phyloP scores from a whole-genome alignment of 2,113 vertebrate genomes.

The Philantomba maxwellii region DNA sequence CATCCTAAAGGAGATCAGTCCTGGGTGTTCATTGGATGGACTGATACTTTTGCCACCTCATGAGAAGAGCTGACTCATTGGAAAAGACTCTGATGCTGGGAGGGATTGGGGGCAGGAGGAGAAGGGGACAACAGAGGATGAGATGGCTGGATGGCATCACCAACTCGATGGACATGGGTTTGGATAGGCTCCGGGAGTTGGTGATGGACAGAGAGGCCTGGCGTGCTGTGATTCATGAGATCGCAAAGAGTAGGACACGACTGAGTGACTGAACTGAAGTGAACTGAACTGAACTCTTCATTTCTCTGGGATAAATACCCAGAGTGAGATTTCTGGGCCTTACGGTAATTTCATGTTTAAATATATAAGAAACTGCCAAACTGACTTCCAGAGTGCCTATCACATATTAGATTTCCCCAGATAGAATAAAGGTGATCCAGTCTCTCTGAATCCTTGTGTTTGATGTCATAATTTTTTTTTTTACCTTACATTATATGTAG shows the following conservation, averaged over 20 bases:
- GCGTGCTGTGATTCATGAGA: not conserved
- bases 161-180: accelerated
- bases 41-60: not conserved
- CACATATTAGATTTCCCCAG: not conserved
- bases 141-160: not conserved
- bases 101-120: not conserved
- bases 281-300: not conserved
- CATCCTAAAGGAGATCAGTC: no score
- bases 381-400: not conserved
- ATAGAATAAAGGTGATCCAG: not conserved
- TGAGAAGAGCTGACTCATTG: not conserved
- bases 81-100: not conserved
- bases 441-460: not conserved
- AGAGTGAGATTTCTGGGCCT: no score
- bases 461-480: not conserved
- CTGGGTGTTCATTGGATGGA: no score
- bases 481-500: not conserved
- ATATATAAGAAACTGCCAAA: not conserved
- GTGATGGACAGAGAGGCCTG: not conserved
- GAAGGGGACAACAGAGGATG: not conserved
- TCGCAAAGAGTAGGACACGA: accelerated
- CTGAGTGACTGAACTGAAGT: not conserved
- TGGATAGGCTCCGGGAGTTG: accelerated
- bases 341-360: not conserved
- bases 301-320: no score